Evolutionary conservation across 2,797 vertebrate species (phyloP), one percentile per base, ranked within the genome.

Genomic region (Smutsia temminckii): DNA sequence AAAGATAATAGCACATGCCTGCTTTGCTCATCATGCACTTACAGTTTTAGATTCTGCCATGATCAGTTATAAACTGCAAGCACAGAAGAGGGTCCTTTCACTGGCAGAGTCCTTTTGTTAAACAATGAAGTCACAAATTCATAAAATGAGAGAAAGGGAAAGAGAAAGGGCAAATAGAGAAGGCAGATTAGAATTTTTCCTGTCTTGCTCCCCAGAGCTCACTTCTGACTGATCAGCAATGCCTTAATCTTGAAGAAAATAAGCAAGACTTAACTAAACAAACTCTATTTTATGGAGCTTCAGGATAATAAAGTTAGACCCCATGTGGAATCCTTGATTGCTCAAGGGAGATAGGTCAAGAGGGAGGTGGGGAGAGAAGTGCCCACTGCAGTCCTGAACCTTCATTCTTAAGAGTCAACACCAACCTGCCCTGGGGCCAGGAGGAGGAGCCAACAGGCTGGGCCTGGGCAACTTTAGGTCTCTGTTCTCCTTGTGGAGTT

Each of bases 401-500:
- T 13, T 5, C 3, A 37, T 66, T 21, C 17, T 23, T 37, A 5
- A 42, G 37, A 40, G 8, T 13, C 49, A 89, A 61, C 20, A 99
- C 98, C 96, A 98, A 98, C n/a, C 49, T 20, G 1, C 98, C 97
- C 94, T 99, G 98, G 97, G 99, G 99, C 97, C 98, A 99, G 83
- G 99, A 99, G 0, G 98, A 89, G 99, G 98, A 0, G 99, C 98
- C 0, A 17, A 37, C 77, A 99, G 99, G 11, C 46, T 46, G 46
- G 46, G 99, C 85, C 97, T 99, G 72, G 99, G 99, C 61, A 99
- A 99, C 69, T 99, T 99, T 96, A 99, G 99, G 98, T 99, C 80
- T 98, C 77, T 7, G 49, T 32, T 29, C 90, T 14, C 96, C 57
- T 51, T 85, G 93, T 97, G 93, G 75, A 59, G 16, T 97, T 95